Evolutionary conservation across 2,888 invertebrate genomes (phyloP), one percentile per base, ranked within the genome.

Genomic region (Diarsia mendica): DNA sequence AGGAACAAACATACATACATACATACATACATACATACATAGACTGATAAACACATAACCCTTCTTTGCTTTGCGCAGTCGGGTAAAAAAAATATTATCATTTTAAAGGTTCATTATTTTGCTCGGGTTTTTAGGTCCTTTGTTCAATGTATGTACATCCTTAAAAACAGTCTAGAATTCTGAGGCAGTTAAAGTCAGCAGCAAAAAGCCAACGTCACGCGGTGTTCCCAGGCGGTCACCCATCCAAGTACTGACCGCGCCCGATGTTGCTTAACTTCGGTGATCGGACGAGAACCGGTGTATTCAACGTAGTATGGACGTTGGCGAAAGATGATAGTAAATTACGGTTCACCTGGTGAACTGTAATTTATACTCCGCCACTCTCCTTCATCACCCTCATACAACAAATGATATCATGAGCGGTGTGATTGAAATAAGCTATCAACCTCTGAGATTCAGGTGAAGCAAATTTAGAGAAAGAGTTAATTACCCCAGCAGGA

Each of bases 231-330:
- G 93, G 94, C 94, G 94, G 95, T 95, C 95, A 95, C 94, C 94
- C 95, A 95, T 94, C 94, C 94, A 95, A 95, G 95, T 95, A 95
- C 95, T 95, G 93, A 95, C 93, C 93, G 90, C 94, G 95, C 94
- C 95, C 94, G 93, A 95, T 91, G 94, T 93, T 94, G 95, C 94
- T 94, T 95, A 93, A 94, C 94, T 95, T 94, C 95, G 94, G 95
- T 95, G 95, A 95, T 95, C 95, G 94, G 95, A 95, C 94, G 94
- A 95, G 94, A 95, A 94, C 94, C 94, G 94, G 94, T 94, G 94
- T 93, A 84, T 94, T 94, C 94, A 95, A 94, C 94, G 90, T 95
- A 91, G 95, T 95, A 94, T 94, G 94, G 93, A 94, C 94, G 90
- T 91, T 91, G 90, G 89, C 90, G 10, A 28, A 28, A 28, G 28